A percentile compares a stretch with the other conserved stretches of the same genome.
phyloP scores from a whole-genome alignment of 1,140 invertebrate genomes.

The Calosoma granatense region DNA sequence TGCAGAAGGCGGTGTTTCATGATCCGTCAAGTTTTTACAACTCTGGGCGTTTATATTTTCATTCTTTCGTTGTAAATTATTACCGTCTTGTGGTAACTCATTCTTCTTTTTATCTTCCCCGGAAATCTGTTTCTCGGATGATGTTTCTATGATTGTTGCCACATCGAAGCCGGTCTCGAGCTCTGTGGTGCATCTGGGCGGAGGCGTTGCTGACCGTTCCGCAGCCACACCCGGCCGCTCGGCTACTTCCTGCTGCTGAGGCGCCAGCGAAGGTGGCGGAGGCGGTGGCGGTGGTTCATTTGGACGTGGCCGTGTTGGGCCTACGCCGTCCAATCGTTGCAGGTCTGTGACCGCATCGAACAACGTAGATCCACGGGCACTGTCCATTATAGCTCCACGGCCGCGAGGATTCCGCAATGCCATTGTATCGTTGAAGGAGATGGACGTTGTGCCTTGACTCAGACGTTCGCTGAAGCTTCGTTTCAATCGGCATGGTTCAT shows the following conservation, averaged over 20 bases:
- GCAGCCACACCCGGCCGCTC: neutral
- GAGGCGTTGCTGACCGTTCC: neutral
- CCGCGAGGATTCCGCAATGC: conserved; percentile 51
- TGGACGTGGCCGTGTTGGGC: conserved; percentile 25
- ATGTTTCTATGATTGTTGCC: neutral
- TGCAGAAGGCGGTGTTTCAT: conserved; percentile 6
- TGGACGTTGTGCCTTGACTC: conserved; percentile 24
- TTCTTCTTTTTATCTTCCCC: neutral
- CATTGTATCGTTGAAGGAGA: conserved; percentile 62
- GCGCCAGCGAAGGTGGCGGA: conserved; percentile 19
- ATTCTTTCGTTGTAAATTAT: neutral
- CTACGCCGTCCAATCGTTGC: conserved; percentile 39
- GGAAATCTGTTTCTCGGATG: neutral
- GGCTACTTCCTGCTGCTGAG: neutral
- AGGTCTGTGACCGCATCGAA: conserved; percentile 21
- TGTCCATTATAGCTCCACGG: conserved; percentile 37
- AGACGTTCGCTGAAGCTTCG: conserved; percentile 42
- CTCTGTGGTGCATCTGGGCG: neutral
- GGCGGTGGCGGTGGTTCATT: conserved; percentile 35
- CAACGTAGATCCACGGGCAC: conserved; percentile 11
- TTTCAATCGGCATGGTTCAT: conserved; percentile 28
- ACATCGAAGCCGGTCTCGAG: conserved; percentile 1
- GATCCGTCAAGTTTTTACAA: neutral
- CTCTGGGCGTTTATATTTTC: conserved; percentile 1
- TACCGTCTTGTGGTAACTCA: neutral